Conservation (phyloP, 2,797 vertebrate species). For the Hyperoplus immaculatus region DNA sequence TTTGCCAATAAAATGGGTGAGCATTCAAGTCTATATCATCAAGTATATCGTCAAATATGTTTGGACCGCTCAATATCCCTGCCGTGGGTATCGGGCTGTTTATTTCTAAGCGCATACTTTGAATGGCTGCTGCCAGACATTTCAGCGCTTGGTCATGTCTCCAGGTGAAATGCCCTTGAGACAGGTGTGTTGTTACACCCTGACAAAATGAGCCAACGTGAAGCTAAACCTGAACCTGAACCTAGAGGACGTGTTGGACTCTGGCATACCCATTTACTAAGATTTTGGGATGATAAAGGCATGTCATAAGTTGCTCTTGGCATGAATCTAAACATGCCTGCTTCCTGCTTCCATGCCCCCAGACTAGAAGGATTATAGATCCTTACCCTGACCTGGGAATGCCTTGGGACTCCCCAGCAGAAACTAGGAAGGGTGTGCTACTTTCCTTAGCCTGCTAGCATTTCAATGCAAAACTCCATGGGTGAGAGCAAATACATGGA, state of each 20-base stretch:
- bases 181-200: neutral
- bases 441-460: neutral
- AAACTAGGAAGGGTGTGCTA: neutral
- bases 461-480: neutral
- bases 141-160: neutral
- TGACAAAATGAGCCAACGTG: neutral
- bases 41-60: neutral
- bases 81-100: neutral
- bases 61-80: neutral
- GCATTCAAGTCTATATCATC: too few species aligned
- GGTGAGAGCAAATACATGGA: neutral
- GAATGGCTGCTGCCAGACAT: neutral
- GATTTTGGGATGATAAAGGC: neutral
- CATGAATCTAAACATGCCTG: neutral
- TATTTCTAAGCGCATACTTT: neutral
- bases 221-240: neutral
- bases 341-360: neutral
- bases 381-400: neutral
- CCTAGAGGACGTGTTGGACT: neutral
- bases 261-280: neutral
- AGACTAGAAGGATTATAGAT: neutral
- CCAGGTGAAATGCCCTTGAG: neutral
- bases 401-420: neutral
- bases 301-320: too few species aligned
- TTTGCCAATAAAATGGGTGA: neutral